Evolutionary conservation across 2,888 invertebrate species (phyloP), one percentile per base, ranked within the genome.

Genomic region (Nomada flava): DNA sequence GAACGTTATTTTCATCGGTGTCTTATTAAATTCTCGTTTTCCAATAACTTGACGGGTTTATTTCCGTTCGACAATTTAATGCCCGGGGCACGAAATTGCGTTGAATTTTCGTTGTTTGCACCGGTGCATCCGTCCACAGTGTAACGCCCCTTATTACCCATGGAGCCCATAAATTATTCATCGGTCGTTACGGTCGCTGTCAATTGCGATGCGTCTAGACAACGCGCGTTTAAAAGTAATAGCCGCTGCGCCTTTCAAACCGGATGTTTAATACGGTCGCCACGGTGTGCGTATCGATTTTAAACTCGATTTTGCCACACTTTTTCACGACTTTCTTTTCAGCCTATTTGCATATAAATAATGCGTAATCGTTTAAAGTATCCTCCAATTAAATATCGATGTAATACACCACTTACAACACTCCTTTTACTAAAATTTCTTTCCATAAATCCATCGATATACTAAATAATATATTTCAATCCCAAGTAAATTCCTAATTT

Each of bases 81-180:
- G 23, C 26, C 57, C n/a, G 36, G 26, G 9, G 13, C 13, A 26
- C 52, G 72, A 44, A 42, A 63, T 70, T 44, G 15, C 52, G 23
- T n/a, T 26, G 42, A n/a, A 36, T 53, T 47, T 36, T 11, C 53
- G 23, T 15, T 62, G 36, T 74, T 68, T 47, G 23, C 26, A 29
- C n/a, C n/a, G 7, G 47, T 7, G 42, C 36, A 57, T 47, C 63
- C 63, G 82, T 63, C 7, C 63, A 11, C 15, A 47, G 63, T 57
- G 75, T 71, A 81, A 82, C 82, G 67, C 44, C 55, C 62, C 71
- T 71, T 76, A 76, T 76, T 72, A 76, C 76, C 36, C 53, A 68
- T 23, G 67, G 59, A 36, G 53, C 26, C 62, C 50, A 90, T 90
- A 88, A 88, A 90, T 90, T 90, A 90, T 90, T 90, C 90, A 90